A percentile compares a stretch with the other conserved stretches of the same genome.
phyloP scores from a whole-genome alignment of 2,888 invertebrate genomes.

The Aricia artaxerxes region DNA sequence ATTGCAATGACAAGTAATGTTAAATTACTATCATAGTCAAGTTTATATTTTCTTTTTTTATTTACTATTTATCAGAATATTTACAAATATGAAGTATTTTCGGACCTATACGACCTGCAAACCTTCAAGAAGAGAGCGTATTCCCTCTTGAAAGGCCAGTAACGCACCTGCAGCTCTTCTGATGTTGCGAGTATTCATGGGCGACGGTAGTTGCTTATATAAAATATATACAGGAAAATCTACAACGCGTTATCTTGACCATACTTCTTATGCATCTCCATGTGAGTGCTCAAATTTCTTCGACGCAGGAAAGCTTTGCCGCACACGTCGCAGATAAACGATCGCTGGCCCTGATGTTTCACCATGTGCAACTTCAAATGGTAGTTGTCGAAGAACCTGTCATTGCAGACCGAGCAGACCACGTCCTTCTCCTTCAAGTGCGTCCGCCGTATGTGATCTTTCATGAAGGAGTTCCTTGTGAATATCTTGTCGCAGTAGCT shows the following conservation, averaged over 20 bases:
- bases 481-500: slow-evolving; percentile 67
- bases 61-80: too few relatives aligned
- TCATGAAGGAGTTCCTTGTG: slow-evolving; percentile 71
- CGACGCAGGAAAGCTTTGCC: slow-evolving; percentile 79
- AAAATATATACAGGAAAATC: not conserved
- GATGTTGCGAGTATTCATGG: too few relatives aligned
- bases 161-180: too few relatives aligned
- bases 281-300: slow-evolving; percentile 81
- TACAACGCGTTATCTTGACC: slow-evolving; percentile 49
- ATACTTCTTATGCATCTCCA: slow-evolving; percentile 73
- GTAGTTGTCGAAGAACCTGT: slow-evolving; percentile 70
- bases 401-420: slow-evolving; percentile 64
- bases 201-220: not conserved
- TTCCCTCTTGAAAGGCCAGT: too few relatives aligned
- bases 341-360: slow-evolving; percentile 76
- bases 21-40: too few relatives aligned
- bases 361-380: slow-evolving; percentile 72
- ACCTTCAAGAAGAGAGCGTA: too few relatives aligned
- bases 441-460: slow-evolving; percentile 66
- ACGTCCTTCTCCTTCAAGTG: slow-evolving; percentile 73
- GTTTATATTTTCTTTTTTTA: too few relatives aligned
- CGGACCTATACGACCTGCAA: too few relatives aligned
- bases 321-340: slow-evolving; percentile 79
- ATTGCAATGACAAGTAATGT: too few relatives aligned
- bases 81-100: too few relatives aligned